Evolutionary conservation across 2,888 invertebrate species (phyloP), one percentile per base, ranked within the genome.

Genomic region (Yponomeuta sedellus): DNA sequence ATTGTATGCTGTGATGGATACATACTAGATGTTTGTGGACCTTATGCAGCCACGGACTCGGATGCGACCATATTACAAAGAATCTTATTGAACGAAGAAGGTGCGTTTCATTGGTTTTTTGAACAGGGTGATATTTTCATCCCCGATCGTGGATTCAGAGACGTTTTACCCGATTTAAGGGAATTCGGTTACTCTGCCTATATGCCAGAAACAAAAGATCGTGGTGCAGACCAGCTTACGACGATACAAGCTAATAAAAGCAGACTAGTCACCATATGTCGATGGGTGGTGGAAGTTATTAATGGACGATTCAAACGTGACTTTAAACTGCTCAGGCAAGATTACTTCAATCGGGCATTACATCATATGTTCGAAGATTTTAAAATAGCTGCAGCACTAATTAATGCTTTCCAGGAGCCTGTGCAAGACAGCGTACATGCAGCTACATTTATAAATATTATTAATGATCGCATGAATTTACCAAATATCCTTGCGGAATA

Each of bases 121-220:
- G 3, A 6, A 1, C 12, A 8, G 5, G 61, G 34, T 1, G 61
- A 61, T 12, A 28, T 61, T n/a, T 61, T 61, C 11, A 61, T 68
- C 57, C 61, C 67, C 25, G 67, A 68, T 61, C 52, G 67, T 34
- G 68, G 67, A 10, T 66, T 68, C 57, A 44, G 66, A 57, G 66
- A 67, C 58, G 64, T 58, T 40, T 25, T 68, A n/a, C 22, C 63
- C 16, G 66, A 66, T 61, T 39, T 66, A 25, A 64, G 52, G 61
- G 56, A 59, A 34, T 66, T 59, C 65, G 67, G 65, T 34, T 69
- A 66, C 63, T 65, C 61, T 61, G 56, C 52, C 28, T 61, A 65
- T 58, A 64, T 67, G 39, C 65, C 69, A 28, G 58, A 65, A 16
- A 70, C 69, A 22, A 58, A 58, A 57, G 59, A 65, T 40, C 67